Evolutionary conservation across 2,113 vertebrate genomes (phyloP).

Genomic region (Pholis gunnellus): DNA sequence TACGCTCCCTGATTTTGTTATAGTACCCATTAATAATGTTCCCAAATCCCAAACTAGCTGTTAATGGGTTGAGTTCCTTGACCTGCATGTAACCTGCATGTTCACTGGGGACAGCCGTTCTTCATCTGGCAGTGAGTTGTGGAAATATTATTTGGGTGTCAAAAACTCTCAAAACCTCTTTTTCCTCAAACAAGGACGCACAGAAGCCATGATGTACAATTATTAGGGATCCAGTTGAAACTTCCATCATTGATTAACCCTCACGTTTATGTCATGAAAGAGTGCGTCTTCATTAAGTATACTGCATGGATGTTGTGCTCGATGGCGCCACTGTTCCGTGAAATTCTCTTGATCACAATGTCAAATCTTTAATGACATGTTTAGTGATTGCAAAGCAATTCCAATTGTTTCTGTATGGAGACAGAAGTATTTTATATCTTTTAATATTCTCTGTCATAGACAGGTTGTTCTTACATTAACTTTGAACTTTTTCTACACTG

Average conservation of each 20-base stretch:
- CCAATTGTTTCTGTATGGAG: not conserved
- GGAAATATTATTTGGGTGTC: constrained; percentile 6
- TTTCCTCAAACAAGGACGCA: not conserved
- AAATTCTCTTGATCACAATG: not conserved
- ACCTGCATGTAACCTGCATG: constrained; percentile 28
- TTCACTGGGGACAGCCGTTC: not conserved
- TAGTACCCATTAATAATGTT: too few species aligned
- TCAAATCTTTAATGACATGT: not conserved
- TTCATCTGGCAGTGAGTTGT: constrained; percentile 36
- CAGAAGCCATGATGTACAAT: not conserved
- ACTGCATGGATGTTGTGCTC: constrained; percentile 11
- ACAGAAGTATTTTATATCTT: not conserved
- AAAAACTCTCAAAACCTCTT: not conserved
- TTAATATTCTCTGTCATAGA: not conserved
- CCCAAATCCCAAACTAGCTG: not conserved
- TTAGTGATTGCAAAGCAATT: not conserved
- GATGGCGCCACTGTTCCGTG: not conserved
- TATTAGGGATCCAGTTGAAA: not conserved
- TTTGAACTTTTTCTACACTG: not conserved
- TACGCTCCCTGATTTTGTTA: not conserved
- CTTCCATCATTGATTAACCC: not conserved
- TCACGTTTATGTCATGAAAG: not conserved
- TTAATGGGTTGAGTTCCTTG: not conserved
- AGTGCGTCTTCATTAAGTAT: not conserved
- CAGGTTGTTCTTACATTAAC: not conserved